A percentile compares a stretch with the other conserved stretches of the same genome.
phyloP scores from a whole-genome alignment of 1,140 invertebrate species.

The Panagrolaimus sp. region DNA sequence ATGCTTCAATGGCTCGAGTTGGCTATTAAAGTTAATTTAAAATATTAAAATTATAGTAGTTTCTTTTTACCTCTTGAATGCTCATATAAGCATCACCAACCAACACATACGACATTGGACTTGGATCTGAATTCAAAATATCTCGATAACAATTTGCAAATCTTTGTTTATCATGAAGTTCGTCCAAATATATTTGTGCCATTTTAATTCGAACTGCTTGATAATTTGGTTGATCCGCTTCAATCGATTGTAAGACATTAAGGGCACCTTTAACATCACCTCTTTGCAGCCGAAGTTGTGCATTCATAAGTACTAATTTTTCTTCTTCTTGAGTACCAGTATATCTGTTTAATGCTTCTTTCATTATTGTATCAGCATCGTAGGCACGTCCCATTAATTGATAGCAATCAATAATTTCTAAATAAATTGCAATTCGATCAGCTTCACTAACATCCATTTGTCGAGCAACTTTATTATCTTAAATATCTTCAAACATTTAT shows the following conservation, averaged over 20 bases:
- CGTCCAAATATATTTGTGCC: slow-evolving; percentile 81
- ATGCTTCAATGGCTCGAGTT: slow-evolving; percentile 66
- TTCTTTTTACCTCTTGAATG: slow-evolving; percentile 67
- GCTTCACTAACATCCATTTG: slow-evolving; percentile 62
- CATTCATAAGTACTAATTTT: slow-evolving; percentile 73
- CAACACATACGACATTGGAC: slow-evolving; percentile 75
- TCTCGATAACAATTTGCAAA: slow-evolving; percentile 66
- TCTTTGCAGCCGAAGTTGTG: slow-evolving; percentile 73
- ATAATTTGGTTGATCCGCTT: slow-evolving; percentile 73
- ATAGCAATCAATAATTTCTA: slow-evolving; percentile 77
- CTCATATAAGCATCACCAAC: slow-evolving; percentile 90
- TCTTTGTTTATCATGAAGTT: slow-evolving; percentile 72
- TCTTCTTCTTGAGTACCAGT: slow-evolving; percentile 75
- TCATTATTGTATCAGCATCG: slow-evolving; percentile 75
- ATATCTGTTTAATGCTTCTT: slow-evolving; percentile 73
- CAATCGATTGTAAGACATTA: slow-evolving; percentile 70
- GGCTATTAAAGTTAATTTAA: slow-evolving; percentile 57
- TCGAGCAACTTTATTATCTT: slow-evolving; percentile 20
- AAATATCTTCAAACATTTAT: no score
- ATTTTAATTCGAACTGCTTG: slow-evolving; percentile 78
- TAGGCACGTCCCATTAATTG: slow-evolving; percentile 60
- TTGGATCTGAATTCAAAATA: slow-evolving; percentile 67
- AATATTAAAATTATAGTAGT: slow-evolving; percentile 6
- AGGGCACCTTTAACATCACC: slow-evolving; percentile 76
- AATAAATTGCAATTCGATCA: slow-evolving; percentile 76